Evolutionary conservation across 2,113 vertebrate species (phyloP), one percentile per base, ranked within the genome.

Genomic region (Spea multiplicata): DNA sequence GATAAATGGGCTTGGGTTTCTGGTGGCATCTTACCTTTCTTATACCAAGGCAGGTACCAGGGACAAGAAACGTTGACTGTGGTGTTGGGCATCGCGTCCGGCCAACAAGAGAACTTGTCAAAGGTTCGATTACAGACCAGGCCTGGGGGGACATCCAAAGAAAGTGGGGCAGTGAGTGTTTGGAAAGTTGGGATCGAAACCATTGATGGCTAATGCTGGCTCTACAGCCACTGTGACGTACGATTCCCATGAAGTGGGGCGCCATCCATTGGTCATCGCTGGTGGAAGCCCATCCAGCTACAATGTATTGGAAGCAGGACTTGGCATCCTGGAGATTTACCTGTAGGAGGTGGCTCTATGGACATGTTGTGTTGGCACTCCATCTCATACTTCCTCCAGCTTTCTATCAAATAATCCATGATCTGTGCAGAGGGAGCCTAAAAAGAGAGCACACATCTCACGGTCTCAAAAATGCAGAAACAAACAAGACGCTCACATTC

Each of bases 81-180:
- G 53, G 84, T 90, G 76, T 93, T 93, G 14, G 92, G 92, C 3
- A 82, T 85, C 0, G 92, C 83, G 85, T 97, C 95, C 0, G 95
- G 95, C 96, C 96, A 97, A 87, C 96, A 97, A 3, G 95, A 93
- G 10, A 93, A 97, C 81, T 90, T 92, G 88, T 97, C 95, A 1
- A 97, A 96, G 3, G 94, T 95, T 74, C 94, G 88, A 80, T 97
- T 96, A 68, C 96, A 97, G 78, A 93, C 91, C 55, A 91, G 84
- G 80, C 92, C 89, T 93, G 86, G 2, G 0, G 83, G 13, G 78
- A 80, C 4, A 59, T n/a, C n/a, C n/a, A n/a, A n/a, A n/a, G n/a
- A n/a, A n/a, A n/a, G 55, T 5, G 55, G 4, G 10, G 6, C 55
- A 13, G 6, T 8, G 4, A 13, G 12, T 9, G 55, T 59, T 13